Percentiles rank a stretch among this genome's conserved stretches.
phyloP scores from a whole-genome alignment of 2,888 invertebrate species.

The Nephrotoma flavescens region DNA sequence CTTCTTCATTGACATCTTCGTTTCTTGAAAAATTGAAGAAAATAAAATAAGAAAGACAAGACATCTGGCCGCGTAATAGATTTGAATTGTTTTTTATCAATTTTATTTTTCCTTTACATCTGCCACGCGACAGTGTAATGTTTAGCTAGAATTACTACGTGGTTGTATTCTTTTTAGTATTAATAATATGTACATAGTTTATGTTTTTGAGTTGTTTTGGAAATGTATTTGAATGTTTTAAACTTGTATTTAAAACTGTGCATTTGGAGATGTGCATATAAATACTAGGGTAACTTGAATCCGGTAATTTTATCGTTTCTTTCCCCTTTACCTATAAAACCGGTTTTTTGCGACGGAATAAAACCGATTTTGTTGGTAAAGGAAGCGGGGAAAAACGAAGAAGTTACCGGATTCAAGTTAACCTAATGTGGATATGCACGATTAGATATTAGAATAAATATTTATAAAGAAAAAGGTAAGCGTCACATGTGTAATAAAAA shows the following conservation, averaged over 20 bases:
- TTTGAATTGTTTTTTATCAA: neutral
- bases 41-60: neutral
- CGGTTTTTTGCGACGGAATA: no score
- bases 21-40: neutral
- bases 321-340: no score
- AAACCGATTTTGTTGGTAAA: no score
- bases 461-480: no score
- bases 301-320: no score
- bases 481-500: no score
- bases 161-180: neutral
- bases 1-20: neutral
- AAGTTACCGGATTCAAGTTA: no score
- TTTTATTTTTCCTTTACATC: neutral
- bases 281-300: no score
- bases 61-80: neutral
- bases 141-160: neutral
- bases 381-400: no score
- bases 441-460: no score
- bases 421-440: no score
- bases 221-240: neutral
- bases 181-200: neutral
- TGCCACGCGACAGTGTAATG: constrained; percentile 3
- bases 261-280: neutral
- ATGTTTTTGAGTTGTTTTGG: neutral
- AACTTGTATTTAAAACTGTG: neutral